A percentile compares a stretch with the other conserved stretches of the same genome.
These are phyloP conservation scores for Dugesia japonica DNA, from an alignment of 2,888 invertebrate genomes.

Conservation along the genomic window DNA sequence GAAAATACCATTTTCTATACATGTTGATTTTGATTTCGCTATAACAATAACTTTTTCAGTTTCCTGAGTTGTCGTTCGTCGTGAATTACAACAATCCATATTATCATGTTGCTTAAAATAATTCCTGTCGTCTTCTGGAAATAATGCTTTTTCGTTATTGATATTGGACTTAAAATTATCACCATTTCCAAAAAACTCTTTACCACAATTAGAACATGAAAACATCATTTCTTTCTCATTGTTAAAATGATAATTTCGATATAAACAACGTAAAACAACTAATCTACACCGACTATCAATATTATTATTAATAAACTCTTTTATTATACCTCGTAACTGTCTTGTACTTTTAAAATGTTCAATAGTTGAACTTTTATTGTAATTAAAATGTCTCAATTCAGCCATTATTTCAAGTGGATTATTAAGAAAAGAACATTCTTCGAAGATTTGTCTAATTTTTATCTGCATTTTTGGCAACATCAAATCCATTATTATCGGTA, in stretches of 20 bases:
- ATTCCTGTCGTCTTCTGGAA: not conserved
- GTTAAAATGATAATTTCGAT: not conserved
- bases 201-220: not conserved
- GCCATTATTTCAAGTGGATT: not conserved
- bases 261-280: not conserved
- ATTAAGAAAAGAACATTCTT: not conserved
- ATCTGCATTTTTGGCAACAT: constrained; percentile 4
- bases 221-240: not conserved
- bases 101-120: not conserved
- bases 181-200: not conserved
- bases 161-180: not conserved
- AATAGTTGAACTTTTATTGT: not conserved
- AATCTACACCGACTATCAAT: constrained; percentile 3
- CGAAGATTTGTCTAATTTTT: not conserved
- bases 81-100: not conserved
- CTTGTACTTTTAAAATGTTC: not conserved
- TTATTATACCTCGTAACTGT: not conserved
- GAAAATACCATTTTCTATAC: not conserved
- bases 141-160: not conserved
- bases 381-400: constrained; percentile 1
- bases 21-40: not conserved
- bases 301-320: constrained; percentile 7
- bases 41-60: not conserved
- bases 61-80: too few relatives aligned
- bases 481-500: not conserved